These are phyloP conservation scores for Drosophila baimaii DNA, from an alignment of 1,140 invertebrate species.

Conservation along the genomic window DNA sequence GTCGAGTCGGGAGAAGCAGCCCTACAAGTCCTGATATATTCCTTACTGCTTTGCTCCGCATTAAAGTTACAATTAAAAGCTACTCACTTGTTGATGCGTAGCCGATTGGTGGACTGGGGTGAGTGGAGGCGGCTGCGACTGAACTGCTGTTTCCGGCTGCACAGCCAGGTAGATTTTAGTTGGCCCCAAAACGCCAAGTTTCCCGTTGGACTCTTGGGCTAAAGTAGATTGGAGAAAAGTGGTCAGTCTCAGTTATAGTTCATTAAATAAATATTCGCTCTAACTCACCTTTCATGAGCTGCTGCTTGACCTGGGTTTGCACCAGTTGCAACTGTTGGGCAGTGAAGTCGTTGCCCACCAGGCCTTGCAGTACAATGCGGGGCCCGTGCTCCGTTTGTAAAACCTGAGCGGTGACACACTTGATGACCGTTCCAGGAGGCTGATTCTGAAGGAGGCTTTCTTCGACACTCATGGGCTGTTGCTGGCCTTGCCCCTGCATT, in stretches of 20 bases:
- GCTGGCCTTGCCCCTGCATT: conserved; percentile 47
- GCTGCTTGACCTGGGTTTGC: conserved; percentile 94
- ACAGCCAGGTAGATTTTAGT: conserved; percentile 94
- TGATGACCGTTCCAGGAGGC: conserved; percentile 93
- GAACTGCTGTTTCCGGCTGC: conserved; percentile 86
- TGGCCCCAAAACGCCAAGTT: conserved; percentile 91
- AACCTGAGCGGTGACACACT: conserved; percentile 92
- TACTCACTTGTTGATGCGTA: conserved; percentile 84
- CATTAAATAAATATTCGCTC: background rate
- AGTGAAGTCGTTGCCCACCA: conserved; percentile 92
- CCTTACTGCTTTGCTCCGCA: conserved; percentile 29
- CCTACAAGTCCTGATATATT: conserved; percentile 19
- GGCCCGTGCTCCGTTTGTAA: conserved; percentile 93
- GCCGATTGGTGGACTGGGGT: conserved; percentile 84
- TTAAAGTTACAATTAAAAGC: conserved; percentile 75
- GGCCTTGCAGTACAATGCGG: conserved; percentile 92
- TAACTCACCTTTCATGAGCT: conserved; percentile 90
- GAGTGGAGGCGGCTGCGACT: conserved; percentile 85
- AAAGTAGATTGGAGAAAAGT: background rate
- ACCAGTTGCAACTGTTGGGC: conserved; percentile 91
- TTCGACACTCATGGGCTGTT: conserved; percentile 86
- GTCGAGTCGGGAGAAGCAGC: conserved; percentile 21
- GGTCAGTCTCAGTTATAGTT: background rate
- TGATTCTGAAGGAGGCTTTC: conserved; percentile 90
- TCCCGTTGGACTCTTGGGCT: conserved; percentile 92